phyloP scores from a whole-genome alignment of 2,888 invertebrate genomes.

The Barypeithes pellucidus region DNA sequence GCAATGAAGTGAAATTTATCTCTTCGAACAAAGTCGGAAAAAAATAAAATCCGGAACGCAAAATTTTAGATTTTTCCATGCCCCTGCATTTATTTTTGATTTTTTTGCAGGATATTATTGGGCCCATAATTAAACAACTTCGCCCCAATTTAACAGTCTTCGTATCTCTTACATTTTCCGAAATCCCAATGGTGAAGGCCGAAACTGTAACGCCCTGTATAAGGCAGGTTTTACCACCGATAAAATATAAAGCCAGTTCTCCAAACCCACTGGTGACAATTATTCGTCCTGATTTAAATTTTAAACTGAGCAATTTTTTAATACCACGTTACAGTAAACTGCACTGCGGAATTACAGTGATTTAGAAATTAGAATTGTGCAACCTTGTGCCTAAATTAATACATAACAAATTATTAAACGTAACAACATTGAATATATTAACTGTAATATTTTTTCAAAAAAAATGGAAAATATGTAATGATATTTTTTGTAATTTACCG shows the following conservation, averaged over 20 bases:
- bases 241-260: neutral
- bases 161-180: too few species aligned
- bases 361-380: constrained; percentile 25
- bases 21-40: too few species aligned
- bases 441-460: constrained; percentile 9
- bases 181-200: too few species aligned
- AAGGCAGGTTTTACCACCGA: neutral
- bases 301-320: constrained; percentile 17
- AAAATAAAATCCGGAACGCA: too few species aligned
- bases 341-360: constrained; percentile 17
- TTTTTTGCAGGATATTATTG: too few species aligned
- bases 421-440: constrained; percentile 22
- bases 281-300: constrained; percentile 8
- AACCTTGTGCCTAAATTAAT: constrained; percentile 32
- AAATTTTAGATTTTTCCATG: too few species aligned
- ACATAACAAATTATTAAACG: constrained; percentile 20
- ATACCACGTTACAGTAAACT: constrained; percentile 17
- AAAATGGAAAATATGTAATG: constrained; percentile 1
- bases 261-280: constrained; percentile 13
- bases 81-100: too few species aligned
- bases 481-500: constrained; percentile 16
- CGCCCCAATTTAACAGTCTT: too few species aligned
- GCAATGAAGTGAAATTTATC: too few species aligned
- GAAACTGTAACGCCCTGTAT: too few species aligned
- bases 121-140: too few species aligned